Evolutionary conservation across 2,888 invertebrate species (phyloP).

Genomic region (Drosophila hamatofila): DNA sequence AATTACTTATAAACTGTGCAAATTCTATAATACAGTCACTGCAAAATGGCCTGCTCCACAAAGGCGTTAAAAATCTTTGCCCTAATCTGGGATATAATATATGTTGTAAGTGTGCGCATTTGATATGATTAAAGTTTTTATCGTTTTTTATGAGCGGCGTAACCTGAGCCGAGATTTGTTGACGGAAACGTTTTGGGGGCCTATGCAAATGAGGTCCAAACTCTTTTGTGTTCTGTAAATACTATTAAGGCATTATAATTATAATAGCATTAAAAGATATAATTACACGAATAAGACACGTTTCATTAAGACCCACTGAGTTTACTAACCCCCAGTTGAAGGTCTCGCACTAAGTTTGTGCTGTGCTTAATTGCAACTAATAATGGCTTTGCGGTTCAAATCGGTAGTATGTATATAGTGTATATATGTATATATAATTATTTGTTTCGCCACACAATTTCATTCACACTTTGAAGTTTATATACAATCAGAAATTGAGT

Average conservation of each 20-base stretch:
- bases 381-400: neutral
- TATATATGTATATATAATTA: slow-evolving; percentile 1
- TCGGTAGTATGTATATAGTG: neutral
- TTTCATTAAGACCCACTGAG: slow-evolving; percentile 38
- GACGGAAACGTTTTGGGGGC: slow-evolving; percentile 16
- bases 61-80: slow-evolving; percentile 73
- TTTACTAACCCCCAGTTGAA: slow-evolving; percentile 31
- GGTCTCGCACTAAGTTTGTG: slow-evolving; percentile 11
- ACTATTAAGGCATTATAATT: slow-evolving; percentile 43
- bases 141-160: slow-evolving; percentile 1
- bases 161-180: slow-evolving; percentile 36
- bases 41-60: slow-evolving; percentile 81
- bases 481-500: slow-evolving; percentile 1
- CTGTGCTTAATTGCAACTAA: slow-evolving; percentile 15
- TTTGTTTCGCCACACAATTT: slow-evolving; percentile 10
- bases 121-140: slow-evolving; percentile 10
- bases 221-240: slow-evolving; percentile 25
- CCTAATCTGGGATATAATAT: slow-evolving; percentile 77
- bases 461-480: slow-evolving; percentile 6
- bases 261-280: slow-evolving; percentile 54
- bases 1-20: slow-evolving; percentile 41
- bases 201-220: slow-evolving; percentile 40
- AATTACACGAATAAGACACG: slow-evolving; percentile 42
- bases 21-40: slow-evolving; percentile 11
- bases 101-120: slow-evolving; percentile 69